These are phyloP conservation scores for Sweltsa coloradensis DNA, from an alignment of 1,140 invertebrate genomes.

Conservation along the genomic window DNA sequence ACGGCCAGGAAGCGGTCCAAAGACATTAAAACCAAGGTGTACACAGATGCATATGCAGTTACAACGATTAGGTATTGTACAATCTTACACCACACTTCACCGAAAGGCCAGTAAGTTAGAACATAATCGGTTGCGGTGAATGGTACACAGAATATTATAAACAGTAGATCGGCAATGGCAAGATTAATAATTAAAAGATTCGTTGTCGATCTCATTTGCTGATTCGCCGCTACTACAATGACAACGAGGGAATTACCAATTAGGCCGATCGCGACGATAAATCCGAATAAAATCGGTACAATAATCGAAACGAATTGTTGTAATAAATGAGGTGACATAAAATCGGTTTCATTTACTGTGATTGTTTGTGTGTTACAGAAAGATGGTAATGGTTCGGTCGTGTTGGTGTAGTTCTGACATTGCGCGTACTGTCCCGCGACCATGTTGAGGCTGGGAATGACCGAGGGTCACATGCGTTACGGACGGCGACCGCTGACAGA, in stretches of 20 bases:
- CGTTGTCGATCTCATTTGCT: constrained; percentile 85
- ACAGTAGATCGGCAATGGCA: constrained; percentile 81
- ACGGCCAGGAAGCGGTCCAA: constrained; percentile 90
- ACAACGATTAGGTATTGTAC: constrained; percentile 76
- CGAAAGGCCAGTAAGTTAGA: constrained; percentile 80
- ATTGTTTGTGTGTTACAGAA: too few species aligned
- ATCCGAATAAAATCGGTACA: constrained; percentile 76
- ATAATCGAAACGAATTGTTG: constrained; percentile 45
- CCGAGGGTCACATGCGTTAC: too few species aligned
- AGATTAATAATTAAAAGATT: constrained; percentile 85
- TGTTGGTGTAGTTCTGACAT: constrained; percentile 7
- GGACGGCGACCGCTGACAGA: too few species aligned
- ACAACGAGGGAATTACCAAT: constrained; percentile 49
- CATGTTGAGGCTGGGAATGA: too few species aligned
- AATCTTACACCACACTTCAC: constrained; percentile 80
- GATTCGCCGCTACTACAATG: constrained; percentile 67
- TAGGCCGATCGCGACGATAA: constrained; percentile 76
- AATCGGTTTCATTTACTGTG: neutral
- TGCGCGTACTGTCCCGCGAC: too few species aligned
- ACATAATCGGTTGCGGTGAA: constrained; percentile 85
- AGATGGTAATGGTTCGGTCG: neutral
- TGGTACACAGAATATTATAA: constrained; percentile 92
- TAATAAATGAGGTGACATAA: neutral
- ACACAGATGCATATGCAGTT: constrained; percentile 86
- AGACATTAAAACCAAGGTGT: constrained; percentile 91